These are phyloP conservation scores for Serripes groenlandicus DNA, from an alignment of 2,888 invertebrate species.

Conservation along the genomic window DNA sequence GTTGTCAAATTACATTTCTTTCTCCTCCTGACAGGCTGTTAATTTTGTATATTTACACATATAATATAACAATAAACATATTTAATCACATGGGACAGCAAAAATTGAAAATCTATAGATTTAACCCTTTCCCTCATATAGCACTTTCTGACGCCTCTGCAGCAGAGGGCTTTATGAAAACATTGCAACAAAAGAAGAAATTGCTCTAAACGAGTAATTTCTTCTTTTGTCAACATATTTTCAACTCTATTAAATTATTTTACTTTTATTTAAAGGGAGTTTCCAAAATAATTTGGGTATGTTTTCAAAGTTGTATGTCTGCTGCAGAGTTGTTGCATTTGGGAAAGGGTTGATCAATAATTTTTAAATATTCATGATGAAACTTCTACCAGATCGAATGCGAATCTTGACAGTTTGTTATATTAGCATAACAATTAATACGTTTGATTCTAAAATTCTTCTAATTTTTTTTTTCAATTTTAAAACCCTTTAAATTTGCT, in stretches of 20 bases:
- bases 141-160: neutral
- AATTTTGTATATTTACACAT: conserved; percentile 17
- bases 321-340: too few relatives aligned
- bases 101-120: conserved; percentile 18
- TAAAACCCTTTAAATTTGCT: too few relatives aligned
- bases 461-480: too few relatives aligned
- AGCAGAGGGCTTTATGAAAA: neutral
- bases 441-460: too few relatives aligned
- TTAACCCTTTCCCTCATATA: neutral
- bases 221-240: neutral
- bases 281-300: too few relatives aligned
- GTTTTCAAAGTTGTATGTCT: too few relatives aligned
- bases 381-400: too few relatives aligned
- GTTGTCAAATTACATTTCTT: neutral
- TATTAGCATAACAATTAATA: too few relatives aligned
- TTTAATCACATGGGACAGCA: conserved; percentile 7
- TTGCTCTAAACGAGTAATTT: neutral
- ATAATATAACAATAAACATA: conserved; percentile 16
- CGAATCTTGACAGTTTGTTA: too few relatives aligned
- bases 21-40: conserved; percentile 4
- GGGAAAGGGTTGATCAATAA: too few relatives aligned
- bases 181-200: conserved; percentile 6
- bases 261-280: too few relatives aligned
- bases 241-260: neutral
- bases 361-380: too few relatives aligned